These are phyloP conservation scores for Rhagonycha fulva DNA, from an alignment of 2,888 invertebrate genomes.

Conservation along the genomic window DNA sequence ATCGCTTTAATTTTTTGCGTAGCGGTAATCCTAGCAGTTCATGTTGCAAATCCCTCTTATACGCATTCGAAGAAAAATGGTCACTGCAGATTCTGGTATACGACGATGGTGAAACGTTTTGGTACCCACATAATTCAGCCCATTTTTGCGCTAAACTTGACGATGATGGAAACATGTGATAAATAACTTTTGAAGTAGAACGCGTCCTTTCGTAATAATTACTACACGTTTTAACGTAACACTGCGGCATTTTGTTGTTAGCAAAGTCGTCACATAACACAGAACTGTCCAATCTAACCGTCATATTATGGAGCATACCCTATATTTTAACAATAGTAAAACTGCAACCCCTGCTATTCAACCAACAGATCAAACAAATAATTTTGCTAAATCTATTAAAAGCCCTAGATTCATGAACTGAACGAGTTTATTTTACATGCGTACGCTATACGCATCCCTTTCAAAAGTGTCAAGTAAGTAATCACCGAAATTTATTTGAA, in stretches of 20 bases:
- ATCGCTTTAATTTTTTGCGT: constrained; percentile 55
- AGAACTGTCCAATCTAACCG: background rate
- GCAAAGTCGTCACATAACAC: background rate
- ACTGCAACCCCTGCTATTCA: background rate
- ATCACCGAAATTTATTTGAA: background rate
- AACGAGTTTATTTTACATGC: background rate
- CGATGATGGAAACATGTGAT: constrained; percentile 60
- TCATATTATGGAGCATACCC: background rate
- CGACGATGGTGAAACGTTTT: constrained; percentile 42
- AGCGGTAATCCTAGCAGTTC: constrained; percentile 60
- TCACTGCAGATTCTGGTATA: constrained; percentile 59
- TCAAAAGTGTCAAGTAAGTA: no score
- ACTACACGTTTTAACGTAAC: constrained; percentile 58
- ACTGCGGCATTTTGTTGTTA: constrained; percentile 57
- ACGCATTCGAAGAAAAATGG: constrained; percentile 59
- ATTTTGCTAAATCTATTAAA: background rate
- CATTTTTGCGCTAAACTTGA: constrained; percentile 55
- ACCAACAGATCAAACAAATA: background rate
- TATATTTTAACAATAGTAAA: background rate
- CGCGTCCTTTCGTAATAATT: constrained; percentile 61
- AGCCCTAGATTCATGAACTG: background rate
- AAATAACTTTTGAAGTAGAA: constrained; percentile 52
- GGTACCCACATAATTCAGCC: constrained; percentile 55
- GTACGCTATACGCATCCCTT: no score
- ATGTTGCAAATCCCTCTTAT: constrained; percentile 61